Evolutionary conservation across 2,113 vertebrate genomes (phyloP), one percentile per base, ranked within the genome.

Genomic region (Trichomycterus rosablanca): DNA sequence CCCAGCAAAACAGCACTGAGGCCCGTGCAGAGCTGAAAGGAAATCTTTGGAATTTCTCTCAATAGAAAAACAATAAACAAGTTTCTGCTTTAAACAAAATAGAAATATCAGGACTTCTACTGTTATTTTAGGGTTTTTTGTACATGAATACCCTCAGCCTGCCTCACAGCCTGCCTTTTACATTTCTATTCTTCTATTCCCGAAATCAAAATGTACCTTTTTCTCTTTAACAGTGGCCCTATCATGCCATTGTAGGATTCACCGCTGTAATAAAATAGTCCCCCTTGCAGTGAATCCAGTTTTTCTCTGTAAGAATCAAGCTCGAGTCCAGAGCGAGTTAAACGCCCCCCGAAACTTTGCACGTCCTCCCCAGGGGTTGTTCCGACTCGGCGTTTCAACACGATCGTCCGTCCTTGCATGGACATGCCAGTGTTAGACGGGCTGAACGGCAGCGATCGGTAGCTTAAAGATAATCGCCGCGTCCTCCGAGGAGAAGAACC

Each of bases 351-450:
- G 18, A 28, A 54, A 30, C n/a, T n/a, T n/a, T n/a, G n/a, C n/a
- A n/a, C 15, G 4, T 35, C 18, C 26, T 16, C 24, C 37, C 39
- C 39, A 26, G 22, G 2, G 19, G 44, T 19, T 32, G 23, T 7
- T 35, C 14, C 24, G 52, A 42, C 34, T 39, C 30, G 35, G 52
- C 35, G 62, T 56, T 35, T 65, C 49, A 65, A 56, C 32, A 26
- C 32, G 44, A 51, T 65, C 62, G 39, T 65, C 62, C 49, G 62
- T 65, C 62, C 49, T 65, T 16, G 56, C 56, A 42, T 49, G 52
- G 15, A 19, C 62, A 56, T 22, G 37, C 2, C 6, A 56, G 42
- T 65, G 42, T 55, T 55, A 34, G 30, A 44, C 42, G 9, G 15
- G 19, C 43, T 56, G 52, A 65, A 48, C 48, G 52, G 22, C 51